These are phyloP conservation scores for Brachynemurus nebulosus DNA, from an alignment of 2,888 invertebrate species.

Conservation along the genomic window DNA sequence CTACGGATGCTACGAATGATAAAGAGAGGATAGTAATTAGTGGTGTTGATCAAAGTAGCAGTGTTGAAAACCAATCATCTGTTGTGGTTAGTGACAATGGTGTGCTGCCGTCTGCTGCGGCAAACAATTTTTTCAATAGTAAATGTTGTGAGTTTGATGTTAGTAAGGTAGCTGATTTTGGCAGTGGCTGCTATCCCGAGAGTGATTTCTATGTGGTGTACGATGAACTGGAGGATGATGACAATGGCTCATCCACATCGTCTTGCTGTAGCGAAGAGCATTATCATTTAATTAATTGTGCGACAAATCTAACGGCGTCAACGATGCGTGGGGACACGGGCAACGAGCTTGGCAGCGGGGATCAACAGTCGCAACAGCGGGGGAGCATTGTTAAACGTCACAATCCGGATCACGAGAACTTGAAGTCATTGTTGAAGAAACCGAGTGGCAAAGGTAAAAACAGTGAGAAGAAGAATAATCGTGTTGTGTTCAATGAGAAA, in stretches of 20 bases:
- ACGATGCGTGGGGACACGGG: constrained; percentile 38
- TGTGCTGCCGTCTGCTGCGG: neutral
- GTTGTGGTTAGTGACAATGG: neutral
- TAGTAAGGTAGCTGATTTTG: constrained; percentile 22
- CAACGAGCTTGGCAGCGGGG: constrained; percentile 28
- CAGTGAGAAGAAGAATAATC: constrained; percentile 44
- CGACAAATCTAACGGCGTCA: constrained; percentile 3
- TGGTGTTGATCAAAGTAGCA: too few relatives aligned
- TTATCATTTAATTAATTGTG: constrained; percentile 3
- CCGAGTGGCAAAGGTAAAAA: constrained; percentile 27
- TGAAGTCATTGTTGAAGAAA: constrained; percentile 64
- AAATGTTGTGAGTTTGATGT: constrained; percentile 28
- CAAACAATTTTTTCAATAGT: constrained; percentile 13
- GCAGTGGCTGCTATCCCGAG: constrained; percentile 19
- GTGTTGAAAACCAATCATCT: neutral
- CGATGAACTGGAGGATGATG: constrained; percentile 28
- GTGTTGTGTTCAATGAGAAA: constrained; percentile 79
- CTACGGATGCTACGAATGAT: constrained; percentile 12
- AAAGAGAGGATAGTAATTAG: constrained; percentile 10
- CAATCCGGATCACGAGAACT: constrained; percentile 47
- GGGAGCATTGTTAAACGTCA: constrained; percentile 30
- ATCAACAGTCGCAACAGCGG: constrained; percentile 30
- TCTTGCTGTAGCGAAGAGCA: constrained; percentile 10
- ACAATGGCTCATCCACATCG: constrained; percentile 16
- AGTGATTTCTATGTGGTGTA: constrained; percentile 26